These are phyloP conservation scores for Calcarius lapponicus DNA, from an alignment of 2,797 vertebrate genomes.

Conservation along the genomic window DNA sequence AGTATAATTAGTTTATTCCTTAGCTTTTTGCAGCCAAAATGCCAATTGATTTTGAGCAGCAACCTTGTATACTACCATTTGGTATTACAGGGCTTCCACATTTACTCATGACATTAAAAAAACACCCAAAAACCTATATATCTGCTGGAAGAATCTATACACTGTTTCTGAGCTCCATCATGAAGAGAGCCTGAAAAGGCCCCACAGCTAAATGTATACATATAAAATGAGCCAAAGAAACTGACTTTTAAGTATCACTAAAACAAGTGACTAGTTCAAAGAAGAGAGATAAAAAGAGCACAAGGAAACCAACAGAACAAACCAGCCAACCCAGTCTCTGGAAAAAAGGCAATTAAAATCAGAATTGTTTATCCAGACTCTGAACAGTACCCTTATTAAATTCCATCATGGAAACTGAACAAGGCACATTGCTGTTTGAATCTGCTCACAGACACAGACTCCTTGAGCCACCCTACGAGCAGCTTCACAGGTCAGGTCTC, in stretches of 20 bases:
- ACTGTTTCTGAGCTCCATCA: not conserved
- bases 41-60: not conserved
- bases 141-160: not conserved
- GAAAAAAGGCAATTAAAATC: not conserved
- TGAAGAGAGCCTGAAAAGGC: not conserved
- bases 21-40: not conserved
- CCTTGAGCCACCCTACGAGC: not conserved
- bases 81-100: not conserved
- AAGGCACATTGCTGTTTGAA: not conserved
- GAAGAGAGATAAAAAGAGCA: not conserved
- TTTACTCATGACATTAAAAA: not conserved
- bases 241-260: not conserved
- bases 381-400: not conserved
- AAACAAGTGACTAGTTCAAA: not conserved
- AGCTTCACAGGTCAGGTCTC: not conserved
- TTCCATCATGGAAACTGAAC: not conserved
- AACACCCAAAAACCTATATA: fast-evolving
- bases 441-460: not conserved
- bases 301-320: not conserved
- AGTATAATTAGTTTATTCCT: not conserved
- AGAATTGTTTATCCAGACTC: not conserved
- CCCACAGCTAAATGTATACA: not conserved
- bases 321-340: not conserved
- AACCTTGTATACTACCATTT: not conserved
- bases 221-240: not conserved